These are phyloP conservation scores for Dascyllus trimaculatus DNA, from an alignment of 2,113 vertebrate genomes.

Conservation along the genomic window DNA sequence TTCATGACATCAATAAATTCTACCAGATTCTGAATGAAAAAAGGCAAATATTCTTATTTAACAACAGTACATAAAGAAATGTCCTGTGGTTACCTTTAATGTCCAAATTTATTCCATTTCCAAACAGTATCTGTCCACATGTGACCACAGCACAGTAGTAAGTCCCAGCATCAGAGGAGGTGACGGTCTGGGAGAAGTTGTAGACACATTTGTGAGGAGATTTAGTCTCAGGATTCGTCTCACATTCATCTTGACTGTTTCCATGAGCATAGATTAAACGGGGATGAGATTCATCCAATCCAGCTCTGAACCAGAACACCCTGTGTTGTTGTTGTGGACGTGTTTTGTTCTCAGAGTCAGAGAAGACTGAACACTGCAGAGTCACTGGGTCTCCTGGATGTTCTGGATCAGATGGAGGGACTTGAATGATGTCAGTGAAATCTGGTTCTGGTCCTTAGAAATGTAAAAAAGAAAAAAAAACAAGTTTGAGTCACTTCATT, in stretches of 20 bases:
- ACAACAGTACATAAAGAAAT: too few species aligned
- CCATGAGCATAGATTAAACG: not conserved
- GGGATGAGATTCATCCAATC: conserved; percentile 10
- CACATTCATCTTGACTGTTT: conserved; percentile 14
- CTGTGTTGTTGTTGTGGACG: conserved; percentile 10
- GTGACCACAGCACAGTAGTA: conserved; percentile 53
- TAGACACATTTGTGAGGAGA: not conserved
- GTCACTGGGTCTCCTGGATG: conserved; percentile 27
- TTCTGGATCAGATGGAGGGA: not conserved
- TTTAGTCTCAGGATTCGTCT: not conserved
- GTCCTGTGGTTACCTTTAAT: conserved; percentile 13
- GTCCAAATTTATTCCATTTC: conserved; percentile 44
- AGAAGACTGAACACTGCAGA: conserved; percentile 24
- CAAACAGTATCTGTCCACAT: conserved; percentile 45
- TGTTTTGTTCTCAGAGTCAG: not conserved
- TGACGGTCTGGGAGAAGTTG: not conserved
- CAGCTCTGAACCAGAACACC: conserved; percentile 44
- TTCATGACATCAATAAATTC: not conserved
- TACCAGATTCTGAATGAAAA: too few species aligned
- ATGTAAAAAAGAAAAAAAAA: not conserved
- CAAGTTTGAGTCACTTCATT: not conserved
- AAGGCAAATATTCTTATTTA: too few species aligned
- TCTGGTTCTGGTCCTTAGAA: not conserved
- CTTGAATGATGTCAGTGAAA: not conserved
- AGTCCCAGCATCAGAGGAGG: conserved; percentile 48